Evolutionary conservation across 2,888 invertebrate genomes (phyloP).

Genomic region (Steinernema scapterisci): DNA sequence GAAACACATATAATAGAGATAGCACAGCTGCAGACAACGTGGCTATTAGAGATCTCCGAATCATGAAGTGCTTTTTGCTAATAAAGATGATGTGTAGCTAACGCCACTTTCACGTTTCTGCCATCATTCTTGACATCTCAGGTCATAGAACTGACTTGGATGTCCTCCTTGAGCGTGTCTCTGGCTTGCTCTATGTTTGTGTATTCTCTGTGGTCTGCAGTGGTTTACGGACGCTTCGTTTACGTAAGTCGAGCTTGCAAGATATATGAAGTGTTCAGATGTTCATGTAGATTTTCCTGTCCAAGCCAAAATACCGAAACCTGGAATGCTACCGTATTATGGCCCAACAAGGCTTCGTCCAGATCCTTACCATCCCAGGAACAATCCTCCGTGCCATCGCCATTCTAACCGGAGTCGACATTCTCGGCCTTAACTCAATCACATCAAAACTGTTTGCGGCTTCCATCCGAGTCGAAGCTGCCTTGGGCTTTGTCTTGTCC

Average conservation of each 20-base stretch:
- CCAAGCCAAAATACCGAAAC: neutral
- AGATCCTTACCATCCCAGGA: neutral
- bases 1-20: neutral
- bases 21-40: no score
- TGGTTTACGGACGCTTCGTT: no score
- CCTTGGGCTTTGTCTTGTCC: neutral
- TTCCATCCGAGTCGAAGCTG: neutral
- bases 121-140: no score
- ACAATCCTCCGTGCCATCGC: neutral
- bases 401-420: neutral
- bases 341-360: neutral
- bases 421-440: neutral
- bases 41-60: neutral
- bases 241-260: no score
- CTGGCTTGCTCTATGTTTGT: no score
- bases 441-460: neutral
- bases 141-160: no score
- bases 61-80: neutral
- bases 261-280: no score
- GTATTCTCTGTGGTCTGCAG: no score
- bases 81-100: no score
- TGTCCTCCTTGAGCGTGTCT: no score
- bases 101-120: no score
- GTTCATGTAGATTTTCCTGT: no score
- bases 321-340: conserved; percentile 27